phyloP scores from a whole-genome alignment of 2,888 invertebrate genomes.

The Carabus problematicus region DNA sequence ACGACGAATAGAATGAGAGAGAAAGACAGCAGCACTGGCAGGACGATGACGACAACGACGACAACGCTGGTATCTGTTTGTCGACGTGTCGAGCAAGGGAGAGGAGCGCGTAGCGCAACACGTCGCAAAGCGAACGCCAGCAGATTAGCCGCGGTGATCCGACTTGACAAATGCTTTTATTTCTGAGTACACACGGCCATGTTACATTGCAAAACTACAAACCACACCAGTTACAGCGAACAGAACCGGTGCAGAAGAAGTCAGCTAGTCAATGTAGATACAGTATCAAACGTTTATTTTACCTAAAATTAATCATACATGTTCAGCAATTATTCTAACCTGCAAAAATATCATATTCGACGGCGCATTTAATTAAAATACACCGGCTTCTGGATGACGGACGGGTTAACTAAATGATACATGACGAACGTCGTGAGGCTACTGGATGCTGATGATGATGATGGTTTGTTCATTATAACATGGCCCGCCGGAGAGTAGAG shows the following conservation, averaged over 20 bases:
- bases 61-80: conserved; percentile 51
- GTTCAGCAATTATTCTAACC: no score
- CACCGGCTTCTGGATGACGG: no score
- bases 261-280: no score
- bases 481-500: no score
- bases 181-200: conserved; percentile 48
- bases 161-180: conserved; percentile 53
- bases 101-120: no score
- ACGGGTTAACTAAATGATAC: no score
- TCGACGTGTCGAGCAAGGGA: conserved; percentile 48
- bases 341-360: conserved; percentile 33
- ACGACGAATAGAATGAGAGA: not conserved
- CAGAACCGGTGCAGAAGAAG: conserved; percentile 49
- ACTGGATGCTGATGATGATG: no score
- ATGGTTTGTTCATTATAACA: no score
- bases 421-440: no score
- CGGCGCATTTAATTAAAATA: no score
- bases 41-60: conserved; percentile 52
- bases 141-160: conserved; percentile 53
- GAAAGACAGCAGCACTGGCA: not conserved
- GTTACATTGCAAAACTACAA: conserved; percentile 46
- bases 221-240: conserved; percentile 51
- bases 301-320: conserved; percentile 44
- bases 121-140: conserved; percentile 42
- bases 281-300: no score